Evolutionary conservation across 2,113 vertebrate species (phyloP).

Genomic region (Oncorhynchus keta): DNA sequence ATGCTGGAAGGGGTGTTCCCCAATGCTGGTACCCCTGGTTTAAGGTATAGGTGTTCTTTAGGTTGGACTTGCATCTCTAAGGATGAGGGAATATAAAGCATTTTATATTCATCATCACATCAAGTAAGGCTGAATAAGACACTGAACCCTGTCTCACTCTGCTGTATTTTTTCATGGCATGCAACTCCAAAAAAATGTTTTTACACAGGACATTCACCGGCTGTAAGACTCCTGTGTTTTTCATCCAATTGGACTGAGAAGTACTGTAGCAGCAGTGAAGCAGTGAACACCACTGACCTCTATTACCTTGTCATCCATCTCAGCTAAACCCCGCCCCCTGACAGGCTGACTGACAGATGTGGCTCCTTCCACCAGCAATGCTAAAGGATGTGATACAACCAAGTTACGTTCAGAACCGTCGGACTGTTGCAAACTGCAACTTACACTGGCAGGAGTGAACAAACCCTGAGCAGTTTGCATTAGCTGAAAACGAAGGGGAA

Average conservation of each 20-base stretch:
- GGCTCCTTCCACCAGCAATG: background rate
- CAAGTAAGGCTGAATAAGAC: background rate
- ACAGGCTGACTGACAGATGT: background rate
- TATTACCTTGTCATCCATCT: background rate
- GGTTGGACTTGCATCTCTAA: background rate
- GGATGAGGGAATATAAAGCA: background rate
- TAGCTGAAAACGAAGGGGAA: background rate
- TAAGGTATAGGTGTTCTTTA: background rate
- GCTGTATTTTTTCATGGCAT: slow-evolving; percentile 1
- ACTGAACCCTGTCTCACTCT: background rate
- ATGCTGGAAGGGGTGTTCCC: no score
- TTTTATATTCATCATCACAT: background rate
- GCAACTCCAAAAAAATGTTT: background rate
- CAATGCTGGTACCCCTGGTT: background rate
- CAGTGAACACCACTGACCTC: no score
- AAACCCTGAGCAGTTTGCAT: background rate
- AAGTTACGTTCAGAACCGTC: background rate
- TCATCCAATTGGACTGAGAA: background rate
- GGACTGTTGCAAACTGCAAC: background rate
- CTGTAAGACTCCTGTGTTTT: slow-evolving; percentile 36
- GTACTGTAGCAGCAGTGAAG: background rate
- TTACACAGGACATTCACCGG: slow-evolving; percentile 25
- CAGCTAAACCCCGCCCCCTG: background rate
- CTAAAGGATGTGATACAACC: background rate
- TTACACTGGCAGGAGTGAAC: background rate